Base-by-base conservation (phyloP, 2,797 vertebrate species). In the Oryzias dopingdopingensis region DNA sequence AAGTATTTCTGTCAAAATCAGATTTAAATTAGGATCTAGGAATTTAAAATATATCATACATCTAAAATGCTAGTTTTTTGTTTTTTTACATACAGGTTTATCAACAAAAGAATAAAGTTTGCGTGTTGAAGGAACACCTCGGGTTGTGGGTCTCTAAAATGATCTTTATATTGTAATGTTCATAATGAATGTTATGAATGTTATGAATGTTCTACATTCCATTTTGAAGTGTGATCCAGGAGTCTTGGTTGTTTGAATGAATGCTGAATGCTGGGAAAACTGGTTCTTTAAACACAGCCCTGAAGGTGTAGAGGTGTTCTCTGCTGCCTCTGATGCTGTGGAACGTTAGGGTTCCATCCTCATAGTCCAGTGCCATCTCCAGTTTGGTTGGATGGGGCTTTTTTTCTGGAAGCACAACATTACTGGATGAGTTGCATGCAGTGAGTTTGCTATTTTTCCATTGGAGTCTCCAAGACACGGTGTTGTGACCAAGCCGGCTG, bases 361-460 rank as follows among this genome's bases (percentile, higher is more conserved):
- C 83, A 6, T 87, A 92, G 75, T 92, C 83, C 57, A 92, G 74
- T 0, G 79, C 65, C 26, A 90, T 59, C 71, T 92, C 90, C 2
- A 92, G 70, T 59, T 37, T 89, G 26, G 67, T 18, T 0, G 76
- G 89, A 0, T 68, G 76, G 16, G 32, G 18, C 1, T 44, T 49
- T 32, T 90, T 86, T 2, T 59, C 59, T 46, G 90, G 58, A 0
- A 42, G 10, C 32, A 37, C 64, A 29, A 80, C 65, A 14, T 76
- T 91, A 16, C 60, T 53, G 14, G 86, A 90, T 5, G 79, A 82
- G 44, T 88, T 81, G 63, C 88, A 89, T 4, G 73, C 89, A 0
- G 83, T 91, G 67, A 92, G 71, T 76, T 92, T 92, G 44, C 72
- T 57, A 5, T 88, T 91, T 58, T 92, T 92, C 87, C 89, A 90